These are phyloP conservation scores for Tarsius wallacei DNA, from an alignment of 2,797 vertebrate species.

Conservation along the genomic window DNA sequence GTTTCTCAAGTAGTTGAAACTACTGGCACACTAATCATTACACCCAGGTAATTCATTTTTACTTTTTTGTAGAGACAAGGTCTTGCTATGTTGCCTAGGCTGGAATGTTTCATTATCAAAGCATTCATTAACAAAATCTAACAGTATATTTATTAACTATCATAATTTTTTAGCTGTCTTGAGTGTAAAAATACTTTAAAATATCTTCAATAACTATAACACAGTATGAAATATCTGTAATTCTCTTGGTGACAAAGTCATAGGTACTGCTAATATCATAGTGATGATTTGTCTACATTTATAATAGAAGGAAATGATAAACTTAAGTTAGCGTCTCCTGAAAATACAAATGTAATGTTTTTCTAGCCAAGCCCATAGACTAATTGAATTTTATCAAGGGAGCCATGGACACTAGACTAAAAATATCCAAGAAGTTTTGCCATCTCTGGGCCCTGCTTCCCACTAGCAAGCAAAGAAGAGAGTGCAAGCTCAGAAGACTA, in stretches of 20 bases:
- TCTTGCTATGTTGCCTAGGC: no score
- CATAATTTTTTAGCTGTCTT: neutral
- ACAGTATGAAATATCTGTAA: neutral
- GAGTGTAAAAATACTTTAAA: slow-evolving; percentile 15
- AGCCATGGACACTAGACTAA: neutral
- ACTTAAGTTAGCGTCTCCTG: slow-evolving; percentile 2
- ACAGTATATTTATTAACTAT: neutral
- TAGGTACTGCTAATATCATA: neutral
- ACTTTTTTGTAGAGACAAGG: no score
- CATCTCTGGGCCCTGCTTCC: neutral
- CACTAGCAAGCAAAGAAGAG: neutral
- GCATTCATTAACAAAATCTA: slow-evolving; percentile 48
- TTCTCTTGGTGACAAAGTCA: neutral
- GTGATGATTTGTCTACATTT: neutral
- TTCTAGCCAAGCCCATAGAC: neutral
- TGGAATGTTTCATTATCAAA: slow-evolving; percentile 50
- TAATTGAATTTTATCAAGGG: neutral
- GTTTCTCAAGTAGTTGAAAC: no score
- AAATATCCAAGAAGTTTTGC: neutral
- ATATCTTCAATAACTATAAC: neutral
- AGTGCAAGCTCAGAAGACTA: neutral
- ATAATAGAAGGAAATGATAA: neutral
- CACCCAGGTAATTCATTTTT: no score
- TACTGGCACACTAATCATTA: no score
- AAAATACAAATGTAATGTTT: neutral